Evolutionary conservation across 2,888 invertebrate genomes (phyloP).

Genomic region (Fabriciana adippe): DNA sequence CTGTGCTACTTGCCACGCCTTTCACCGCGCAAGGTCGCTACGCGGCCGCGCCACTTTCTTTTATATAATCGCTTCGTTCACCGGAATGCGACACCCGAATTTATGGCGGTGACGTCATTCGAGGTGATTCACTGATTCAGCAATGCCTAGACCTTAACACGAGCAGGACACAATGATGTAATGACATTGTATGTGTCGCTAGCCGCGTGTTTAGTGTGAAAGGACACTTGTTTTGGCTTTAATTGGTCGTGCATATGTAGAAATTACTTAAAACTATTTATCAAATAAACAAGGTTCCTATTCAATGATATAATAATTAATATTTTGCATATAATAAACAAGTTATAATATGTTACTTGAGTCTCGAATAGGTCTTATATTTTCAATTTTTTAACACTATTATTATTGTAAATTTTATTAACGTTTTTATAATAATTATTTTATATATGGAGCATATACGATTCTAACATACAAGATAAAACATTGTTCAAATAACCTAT

Average conservation of each 20-base stretch:
- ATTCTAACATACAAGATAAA: neutral
- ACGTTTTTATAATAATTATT: no score
- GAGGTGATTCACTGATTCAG: slow-evolving; percentile 65
- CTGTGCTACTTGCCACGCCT: slow-evolving; percentile 78
- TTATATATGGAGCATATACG: no score
- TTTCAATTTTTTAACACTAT: no score
- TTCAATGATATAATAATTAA: neutral
- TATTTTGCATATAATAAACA: no score
- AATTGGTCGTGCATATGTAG: neutral
- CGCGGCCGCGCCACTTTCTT: slow-evolving; percentile 81
- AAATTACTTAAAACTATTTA: neutral
- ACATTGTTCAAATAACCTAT: neutral
- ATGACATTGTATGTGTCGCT: slow-evolving; percentile 23
- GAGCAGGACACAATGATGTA: slow-evolving; percentile 32
- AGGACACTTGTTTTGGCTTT: neutral
- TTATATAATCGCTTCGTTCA: slow-evolving; percentile 70
- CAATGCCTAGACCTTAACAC: slow-evolving; percentile 35
- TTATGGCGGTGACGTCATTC: slow-evolving; percentile 72
- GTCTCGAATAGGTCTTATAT: no score
- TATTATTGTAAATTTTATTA: no score
- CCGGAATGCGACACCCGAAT: slow-evolving; percentile 77
- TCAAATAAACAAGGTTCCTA: neutral
- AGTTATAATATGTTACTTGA: no score
- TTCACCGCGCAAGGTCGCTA: slow-evolving; percentile 79
- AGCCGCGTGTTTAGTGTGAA: neutral